Base-by-base conservation (phyloP, 2,888 invertebrate genomes). In the Lumbricus terrestris region DNA sequence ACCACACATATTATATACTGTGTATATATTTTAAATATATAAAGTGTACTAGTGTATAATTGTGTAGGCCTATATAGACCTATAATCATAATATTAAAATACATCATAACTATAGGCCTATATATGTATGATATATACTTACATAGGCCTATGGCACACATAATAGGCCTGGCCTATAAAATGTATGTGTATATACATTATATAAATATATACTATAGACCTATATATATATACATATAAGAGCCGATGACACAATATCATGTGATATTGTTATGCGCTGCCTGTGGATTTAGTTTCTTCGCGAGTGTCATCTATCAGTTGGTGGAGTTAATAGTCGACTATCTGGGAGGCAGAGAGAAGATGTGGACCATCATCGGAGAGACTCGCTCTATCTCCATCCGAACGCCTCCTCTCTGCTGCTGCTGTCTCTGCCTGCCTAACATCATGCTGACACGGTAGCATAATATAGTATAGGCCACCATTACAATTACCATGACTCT, bases 271-370 rank as follows among this genome's bases (percentile, higher is more conserved):
- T n/a, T 69, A n/a, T n/a, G 69, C n/a, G 69, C n/a, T 47, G 69
- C 11, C 29, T 69, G n/a, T 88, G 40, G 6, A 34, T 88, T 40
- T 34, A 88, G 88, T 40, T 88, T 88, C 37, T 40, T 88, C 88
- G 88, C 38, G 23, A 42, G 42, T 29, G 88, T 88, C 33, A 40
- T 88, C 29, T 88, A 88, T n/a, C 88, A 88, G 88, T 88, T 88
- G 88, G 88, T 88, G 40, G 42, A 88, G 88, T 34, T 88, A 42
- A 88, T 88, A 0, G 47, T 88, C 4, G 40, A 40, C 40, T 88
- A 88, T 38, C 47, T 88, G n/a, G 88, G 88, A 88, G 88, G 88
- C 40, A 88, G 42, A 88, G 88, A 88, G 5, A 88, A 88, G 88
- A 88, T 88, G 88, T 88, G 88, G 88, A 38, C 8, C 33, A 88